A percentile compares a stretch with the other conserved stretches of the same genome.
Evolutionary conservation across 2,113 vertebrate species (phyloP).

Genomic region (Alectura lathami): DNA sequence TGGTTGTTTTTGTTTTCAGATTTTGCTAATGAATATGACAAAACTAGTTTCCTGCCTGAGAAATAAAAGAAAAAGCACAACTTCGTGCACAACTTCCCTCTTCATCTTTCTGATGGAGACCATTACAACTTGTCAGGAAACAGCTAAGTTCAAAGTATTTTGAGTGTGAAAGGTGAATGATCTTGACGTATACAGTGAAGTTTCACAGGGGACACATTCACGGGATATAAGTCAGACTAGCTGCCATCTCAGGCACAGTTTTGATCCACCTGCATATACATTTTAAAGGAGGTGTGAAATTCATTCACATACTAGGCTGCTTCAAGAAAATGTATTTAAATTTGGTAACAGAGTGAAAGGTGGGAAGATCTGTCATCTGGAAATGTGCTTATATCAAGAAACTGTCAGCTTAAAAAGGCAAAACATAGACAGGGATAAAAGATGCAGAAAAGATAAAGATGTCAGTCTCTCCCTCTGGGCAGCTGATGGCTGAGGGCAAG

Average conservation of each 20-base stretch:
- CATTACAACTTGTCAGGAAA: neutral
- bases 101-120: neutral
- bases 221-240: neutral
- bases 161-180: neutral
- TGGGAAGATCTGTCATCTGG: conserved; percentile 4
- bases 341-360: neutral
- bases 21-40: neutral
- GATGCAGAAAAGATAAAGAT: neutral
- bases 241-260: neutral
- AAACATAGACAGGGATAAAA: neutral
- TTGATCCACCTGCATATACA: neutral
- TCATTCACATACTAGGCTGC: neutral
- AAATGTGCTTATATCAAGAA: neutral
- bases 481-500: neutral
- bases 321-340: conserved; percentile 30
- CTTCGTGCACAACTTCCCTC: neutral
- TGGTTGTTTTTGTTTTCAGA: neutral
- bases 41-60: neutral
- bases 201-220: conserved; percentile 3
- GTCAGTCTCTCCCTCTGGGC: neutral
- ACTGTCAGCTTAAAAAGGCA: neutral
- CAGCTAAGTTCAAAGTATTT: neutral
- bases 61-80: neutral
- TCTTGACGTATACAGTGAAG: conserved; percentile 11
- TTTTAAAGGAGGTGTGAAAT: conserved; percentile 23